Evolutionary conservation across 2,888 invertebrate genomes (phyloP).

Genomic region (Hoplodrina blanda): DNA sequence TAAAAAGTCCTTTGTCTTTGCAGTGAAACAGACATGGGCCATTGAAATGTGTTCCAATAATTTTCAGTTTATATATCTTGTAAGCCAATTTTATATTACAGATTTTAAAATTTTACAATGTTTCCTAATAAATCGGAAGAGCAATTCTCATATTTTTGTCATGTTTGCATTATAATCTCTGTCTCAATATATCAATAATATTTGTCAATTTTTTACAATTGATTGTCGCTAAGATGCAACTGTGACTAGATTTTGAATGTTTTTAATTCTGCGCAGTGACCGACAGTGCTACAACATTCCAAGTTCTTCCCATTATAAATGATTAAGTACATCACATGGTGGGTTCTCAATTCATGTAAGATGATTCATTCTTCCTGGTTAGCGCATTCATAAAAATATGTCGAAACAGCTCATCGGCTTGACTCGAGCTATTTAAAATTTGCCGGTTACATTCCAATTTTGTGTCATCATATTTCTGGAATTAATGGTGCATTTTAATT

Average conservation of each 20-base stretch:
- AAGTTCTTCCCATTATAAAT: slow-evolving; percentile 43
- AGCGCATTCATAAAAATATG: slow-evolving; percentile 22
- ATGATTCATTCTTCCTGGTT: slow-evolving; percentile 61
- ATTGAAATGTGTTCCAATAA: neutral
- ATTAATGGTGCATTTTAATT: too few relatives aligned
- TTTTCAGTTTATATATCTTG: too few relatives aligned
- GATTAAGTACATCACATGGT: slow-evolving; percentile 59
- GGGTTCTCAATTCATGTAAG: slow-evolving; percentile 48
- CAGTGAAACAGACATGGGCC: neutral
- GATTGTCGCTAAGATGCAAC: too few relatives aligned
- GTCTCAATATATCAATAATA: too few relatives aligned
- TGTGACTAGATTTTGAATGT: too few relatives aligned
- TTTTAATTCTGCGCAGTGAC: neutral
- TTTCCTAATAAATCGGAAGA: neutral
- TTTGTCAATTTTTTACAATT: too few relatives aligned
- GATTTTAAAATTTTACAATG: neutral
- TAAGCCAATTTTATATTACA: neutral
- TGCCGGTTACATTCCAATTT: neutral
- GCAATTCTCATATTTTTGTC: too few relatives aligned
- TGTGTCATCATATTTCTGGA: neutral
- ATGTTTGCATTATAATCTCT: too few relatives aligned
- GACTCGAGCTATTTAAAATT: slow-evolving; percentile 23
- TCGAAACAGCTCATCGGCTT: slow-evolving; percentile 29
- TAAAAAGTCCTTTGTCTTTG: too few relatives aligned
- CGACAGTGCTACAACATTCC: neutral